A percentile compares a stretch with the other conserved stretches of the same genome.
Conservation (phyloP, 2,888 invertebrate genomes). For the Zygogramma bicolorata region DNA sequence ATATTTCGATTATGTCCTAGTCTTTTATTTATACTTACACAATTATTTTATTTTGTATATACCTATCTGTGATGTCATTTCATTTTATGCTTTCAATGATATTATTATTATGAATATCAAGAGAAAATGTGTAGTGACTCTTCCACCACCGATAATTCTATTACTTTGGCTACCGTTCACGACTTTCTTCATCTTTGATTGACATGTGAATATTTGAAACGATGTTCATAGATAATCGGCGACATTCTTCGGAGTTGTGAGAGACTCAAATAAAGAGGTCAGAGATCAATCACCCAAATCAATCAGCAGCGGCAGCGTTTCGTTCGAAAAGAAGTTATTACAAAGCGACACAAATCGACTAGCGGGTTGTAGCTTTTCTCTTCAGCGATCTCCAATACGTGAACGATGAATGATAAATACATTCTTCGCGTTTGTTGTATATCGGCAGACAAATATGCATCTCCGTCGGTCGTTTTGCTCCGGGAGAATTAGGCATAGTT, state of each 20-base stretch:
- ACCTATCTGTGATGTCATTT: no score
- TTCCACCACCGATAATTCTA: no score
- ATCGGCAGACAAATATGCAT: not conserved
- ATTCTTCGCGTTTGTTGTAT: not conserved
- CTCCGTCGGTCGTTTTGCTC: not conserved
- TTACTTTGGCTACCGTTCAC: no score
- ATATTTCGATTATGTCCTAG: no score
- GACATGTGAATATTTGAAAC: no score
- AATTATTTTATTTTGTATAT: no score
- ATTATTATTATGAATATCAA: no score
- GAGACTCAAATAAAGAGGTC: not conserved
- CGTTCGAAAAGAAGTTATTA: conserved; percentile 1
- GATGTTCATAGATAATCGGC: no score
- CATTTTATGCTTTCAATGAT: no score
- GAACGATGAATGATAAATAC: not conserved
- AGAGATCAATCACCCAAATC: conserved; percentile 9
- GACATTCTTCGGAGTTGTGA: not conserved
- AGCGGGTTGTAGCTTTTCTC: not conserved
- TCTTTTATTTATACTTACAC: no score
- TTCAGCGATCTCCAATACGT: not conserved
- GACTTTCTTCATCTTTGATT: no score
- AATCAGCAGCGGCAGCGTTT: conserved; percentile 10
- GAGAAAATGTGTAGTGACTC: no score
- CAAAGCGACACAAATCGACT: not conserved
- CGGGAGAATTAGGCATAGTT: not conserved